Percentiles rank a stretch among this genome's conserved stretches.
phyloP scores from a whole-genome alignment of 2,888 invertebrate genomes.

The Dryomyza anilis region DNA sequence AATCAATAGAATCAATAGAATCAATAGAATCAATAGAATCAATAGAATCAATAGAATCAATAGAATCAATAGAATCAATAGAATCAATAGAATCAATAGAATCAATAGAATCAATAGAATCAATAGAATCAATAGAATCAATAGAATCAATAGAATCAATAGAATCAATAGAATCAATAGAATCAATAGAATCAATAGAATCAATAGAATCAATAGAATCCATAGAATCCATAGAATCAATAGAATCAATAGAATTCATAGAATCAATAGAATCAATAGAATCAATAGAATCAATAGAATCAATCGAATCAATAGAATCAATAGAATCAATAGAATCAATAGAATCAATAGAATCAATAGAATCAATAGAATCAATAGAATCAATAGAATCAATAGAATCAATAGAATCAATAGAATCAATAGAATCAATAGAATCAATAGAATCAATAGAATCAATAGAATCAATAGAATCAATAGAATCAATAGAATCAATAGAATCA shows the following conservation, averaged over 20 bases:
- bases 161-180: not conserved
- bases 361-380: not conserved
- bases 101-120: not conserved
- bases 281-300: not conserved
- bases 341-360: not conserved
- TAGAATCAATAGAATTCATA: not conserved
- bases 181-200: not conserved
- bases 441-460: not conserved
- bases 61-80: not conserved
- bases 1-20: not conserved
- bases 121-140: not conserved
- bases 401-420: not conserved
- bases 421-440: not conserved
- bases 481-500: not conserved
- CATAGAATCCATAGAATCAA: not conserved
- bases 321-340: too few species aligned
- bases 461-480: not conserved
- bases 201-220: slow-evolving; percentile 1
- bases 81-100: not conserved
- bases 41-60: not conserved
- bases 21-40: not conserved
- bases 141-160: not conserved
- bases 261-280: not conserved
- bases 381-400: not conserved
- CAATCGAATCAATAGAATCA: too few species aligned